A percentile compares a stretch with the other conserved stretches of the same genome.
Evolutionary conservation across 2,113 vertebrate genomes (phyloP).

Genomic region (Tretioscincus oriximinensis): DNA sequence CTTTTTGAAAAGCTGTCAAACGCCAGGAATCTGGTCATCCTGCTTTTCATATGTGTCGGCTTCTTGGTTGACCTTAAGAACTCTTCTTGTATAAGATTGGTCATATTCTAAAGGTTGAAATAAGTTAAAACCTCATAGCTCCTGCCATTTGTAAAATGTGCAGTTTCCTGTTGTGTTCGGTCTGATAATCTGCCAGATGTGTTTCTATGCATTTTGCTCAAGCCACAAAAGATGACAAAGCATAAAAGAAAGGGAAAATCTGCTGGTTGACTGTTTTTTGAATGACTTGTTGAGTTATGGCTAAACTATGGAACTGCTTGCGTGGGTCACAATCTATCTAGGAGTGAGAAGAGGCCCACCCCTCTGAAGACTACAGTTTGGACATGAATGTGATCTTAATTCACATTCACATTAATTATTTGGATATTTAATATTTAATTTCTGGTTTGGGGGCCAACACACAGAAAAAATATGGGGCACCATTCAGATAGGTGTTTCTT

Average conservation of each 20-base stretch:
- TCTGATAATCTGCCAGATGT: too few species aligned
- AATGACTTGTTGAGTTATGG: background rate
- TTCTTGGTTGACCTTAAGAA: too few species aligned
- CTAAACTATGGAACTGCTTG: background rate
- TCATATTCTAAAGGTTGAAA: background rate
- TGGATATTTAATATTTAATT: background rate
- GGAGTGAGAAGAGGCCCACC: too few species aligned
- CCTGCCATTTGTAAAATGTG: background rate
- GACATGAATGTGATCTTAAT: background rate
- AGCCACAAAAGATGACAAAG: background rate
- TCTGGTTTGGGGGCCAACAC: background rate
- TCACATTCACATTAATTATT: background rate
- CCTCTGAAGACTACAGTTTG: too few species aligned
- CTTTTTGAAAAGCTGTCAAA: too few species aligned
- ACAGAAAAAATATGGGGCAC: background rate
- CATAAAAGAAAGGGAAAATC: background rate
- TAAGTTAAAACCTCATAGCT: background rate
- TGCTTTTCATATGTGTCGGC: too few species aligned
- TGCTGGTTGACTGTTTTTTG: background rate
- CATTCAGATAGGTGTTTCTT: background rate
- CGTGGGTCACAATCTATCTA: too few species aligned
- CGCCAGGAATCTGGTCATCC: too few species aligned
- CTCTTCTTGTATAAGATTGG: too few species aligned
- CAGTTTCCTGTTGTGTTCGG: background rate
- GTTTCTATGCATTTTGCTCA: background rate